Evolutionary conservation across 53 echinoderm and acorn worm genomes (phyloP), one percentile per base, ranked within the genome.

Genomic region (Crossaster papposus): DNA sequence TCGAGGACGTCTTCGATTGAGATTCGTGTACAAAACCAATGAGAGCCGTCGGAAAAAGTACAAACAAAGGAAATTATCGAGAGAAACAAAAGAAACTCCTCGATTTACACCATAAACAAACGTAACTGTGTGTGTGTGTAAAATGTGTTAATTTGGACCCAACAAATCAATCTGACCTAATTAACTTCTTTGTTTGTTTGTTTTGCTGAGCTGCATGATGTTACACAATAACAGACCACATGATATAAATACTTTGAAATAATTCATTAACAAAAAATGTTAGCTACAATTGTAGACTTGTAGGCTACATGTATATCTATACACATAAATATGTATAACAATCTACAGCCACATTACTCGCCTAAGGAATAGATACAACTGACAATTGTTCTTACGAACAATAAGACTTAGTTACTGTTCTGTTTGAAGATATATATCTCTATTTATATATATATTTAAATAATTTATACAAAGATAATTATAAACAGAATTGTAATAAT

Each of bases 391-490:
- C 63, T 36, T n/a, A 81, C n/a, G 81, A 63, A 81, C 81, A 81
- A 64, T 64, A 81, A 81, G 64, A 64, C 81, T 64, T 35, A 81
- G 81, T 83, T 71, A 70, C 83, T 83, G 83, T 83, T 83, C 71
- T 83, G 26, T 44, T 70, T 83, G 31, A 32, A 79, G 22, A 83
- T 32, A 85, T 85, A 85, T 68, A 73, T 52, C 33, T 85, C 85
- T 85, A 85, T 84, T n/a, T 54, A 33, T 28, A 73, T 32, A 17
- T 73, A 53, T 30, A 29, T 85, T 68, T 83, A 28, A 83, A 73
- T 85, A 72, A 51, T 85, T 85, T 85, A 85, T 85, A 85, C 85
- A 85, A 85, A 85, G 72, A 85, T 85, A 73, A 85, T n/a, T n/a
- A n/a, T 85, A 73, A 85, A 72, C 85, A 85, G 74, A 85, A 72